Evolutionary conservation across 2,888 invertebrate species (phyloP), one percentile per base, ranked within the genome.

Genomic region (Norana najaformis): DNA sequence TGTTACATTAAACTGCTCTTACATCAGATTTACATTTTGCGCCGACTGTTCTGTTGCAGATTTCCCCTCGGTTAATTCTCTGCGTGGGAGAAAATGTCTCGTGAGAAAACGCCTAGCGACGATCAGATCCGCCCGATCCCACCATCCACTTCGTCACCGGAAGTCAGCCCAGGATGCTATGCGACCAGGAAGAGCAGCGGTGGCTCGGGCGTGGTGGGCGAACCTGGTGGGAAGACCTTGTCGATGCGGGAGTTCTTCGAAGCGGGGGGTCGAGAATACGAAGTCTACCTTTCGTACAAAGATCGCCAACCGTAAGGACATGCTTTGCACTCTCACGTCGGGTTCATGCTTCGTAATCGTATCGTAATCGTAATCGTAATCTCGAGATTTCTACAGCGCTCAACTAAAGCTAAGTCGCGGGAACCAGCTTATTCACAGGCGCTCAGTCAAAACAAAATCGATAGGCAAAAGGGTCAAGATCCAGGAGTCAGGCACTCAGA

Each of bases 221-320:
- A 20, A 53, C 8, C 89, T 36, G 85, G 11, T 5, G 11, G n/a
- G 30, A 11, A 35, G 53, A 53, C 90, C 8, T 90, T 91, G 39
- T 89, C 92, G 11, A 89, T 92, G 90, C 88, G 91, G 41, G 90
- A 90, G 89, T 92, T 92, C 91, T 92, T 91, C 85, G 92, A 92
- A 88, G 91, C 91, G 18, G 92, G 92, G 16, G 92, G 92, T 3
- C 85, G 92, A 36, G 91, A 90, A n/a, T 92, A 92, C 90, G 89
- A 90, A 88, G 91, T 91, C 69, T 92, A 92, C 89, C 85, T 92
- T 34, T 89, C 90, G 14, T 91, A 91, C 90, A 89, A 90, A 36
- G 91, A 91, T 88, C 83, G 83, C 8, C 69, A 69, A 69, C 2
- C 8, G 69, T 69, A 69, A n/a, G n/a, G 69, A 30, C 30, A 69